Evolutionary conservation across 2,797 vertebrate genomes (phyloP).

Genomic region (Carduelis carduelis): DNA sequence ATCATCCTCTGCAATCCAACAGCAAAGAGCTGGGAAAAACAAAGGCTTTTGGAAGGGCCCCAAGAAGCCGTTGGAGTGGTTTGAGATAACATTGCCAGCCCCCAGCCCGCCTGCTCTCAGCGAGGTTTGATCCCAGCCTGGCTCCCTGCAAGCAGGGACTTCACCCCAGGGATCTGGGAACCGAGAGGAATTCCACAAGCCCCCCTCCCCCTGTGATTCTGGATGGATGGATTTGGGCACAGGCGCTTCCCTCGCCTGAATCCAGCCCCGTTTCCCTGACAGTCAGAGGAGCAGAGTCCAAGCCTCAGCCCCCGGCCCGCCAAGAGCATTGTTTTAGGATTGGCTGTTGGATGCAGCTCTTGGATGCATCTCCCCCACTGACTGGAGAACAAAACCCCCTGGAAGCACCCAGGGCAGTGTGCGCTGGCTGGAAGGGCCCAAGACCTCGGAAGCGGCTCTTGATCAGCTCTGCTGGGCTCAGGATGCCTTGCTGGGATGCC

Average conservation of each 20-base stretch:
- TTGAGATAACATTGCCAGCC: not conserved
- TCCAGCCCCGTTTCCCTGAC: not conserved
- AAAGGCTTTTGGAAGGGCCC: not conserved
- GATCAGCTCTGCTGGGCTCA: constrained; percentile 54
- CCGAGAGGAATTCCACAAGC: accelerated
- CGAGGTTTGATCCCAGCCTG: not conserved
- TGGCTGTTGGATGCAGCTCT: not conserved
- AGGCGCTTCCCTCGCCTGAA: not conserved
- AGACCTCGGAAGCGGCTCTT: constrained; percentile 66
- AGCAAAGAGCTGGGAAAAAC: constrained; percentile 39
- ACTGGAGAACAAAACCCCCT: not conserved
- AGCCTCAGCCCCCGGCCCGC: not conserved
- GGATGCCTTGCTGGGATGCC: constrained; percentile 53
- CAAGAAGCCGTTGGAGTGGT: constrained; percentile 27
- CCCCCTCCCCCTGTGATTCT: not conserved
- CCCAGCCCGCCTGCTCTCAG: not conserved
- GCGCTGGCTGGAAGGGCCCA: not conserved
- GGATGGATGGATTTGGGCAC: not conserved
- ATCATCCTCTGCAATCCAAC: constrained; percentile 43
- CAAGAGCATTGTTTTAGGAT: constrained; percentile 31
- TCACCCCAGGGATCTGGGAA: not conserved
- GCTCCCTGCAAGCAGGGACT: not conserved
- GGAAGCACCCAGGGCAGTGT: not conserved
- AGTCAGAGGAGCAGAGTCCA: not conserved
- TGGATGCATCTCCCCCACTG: not conserved